phyloP scores from a whole-genome alignment of 2,113 vertebrate species.

The Anoplopoma fimbria region DNA sequence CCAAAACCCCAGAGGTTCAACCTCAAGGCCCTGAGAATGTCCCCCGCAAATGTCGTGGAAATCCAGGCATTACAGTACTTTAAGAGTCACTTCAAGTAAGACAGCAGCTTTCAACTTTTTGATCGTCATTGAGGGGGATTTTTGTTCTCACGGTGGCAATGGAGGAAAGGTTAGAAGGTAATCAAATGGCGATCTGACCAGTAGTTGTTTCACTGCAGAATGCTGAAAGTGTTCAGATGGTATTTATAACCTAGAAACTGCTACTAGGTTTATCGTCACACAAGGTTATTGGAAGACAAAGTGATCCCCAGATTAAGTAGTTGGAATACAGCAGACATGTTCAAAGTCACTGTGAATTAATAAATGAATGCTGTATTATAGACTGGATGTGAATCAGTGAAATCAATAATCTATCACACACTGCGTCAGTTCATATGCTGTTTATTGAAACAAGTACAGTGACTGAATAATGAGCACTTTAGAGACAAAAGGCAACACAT shows the following conservation, averaged over 20 bases:
- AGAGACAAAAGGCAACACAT: neutral
- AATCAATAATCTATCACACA: constrained; percentile 1
- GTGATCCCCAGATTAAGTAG: neutral
- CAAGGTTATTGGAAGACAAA: neutral
- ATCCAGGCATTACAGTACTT: neutral
- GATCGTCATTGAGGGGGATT: neutral
- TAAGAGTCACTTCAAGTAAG: neutral
- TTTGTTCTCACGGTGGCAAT: neutral
- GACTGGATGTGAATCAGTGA: neutral
- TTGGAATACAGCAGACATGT: neutral
- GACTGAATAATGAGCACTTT: neutral
- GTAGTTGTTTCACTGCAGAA: neutral
- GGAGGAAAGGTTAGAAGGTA: neutral
- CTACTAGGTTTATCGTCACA: neutral
- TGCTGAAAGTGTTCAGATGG: neutral
- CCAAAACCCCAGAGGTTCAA: neutral
- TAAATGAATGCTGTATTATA: neutral
- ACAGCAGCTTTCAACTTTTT: neutral
- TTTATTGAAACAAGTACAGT: constrained; percentile 37
- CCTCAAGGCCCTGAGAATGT: neutral
- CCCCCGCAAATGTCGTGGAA: neutral
- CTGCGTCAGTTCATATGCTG: neutral
- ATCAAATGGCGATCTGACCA: neutral
- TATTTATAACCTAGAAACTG: neutral
- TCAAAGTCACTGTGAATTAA: neutral